Conservation (phyloP, 2,113 vertebrate species). For the Psephotus haematonotus region DNA sequence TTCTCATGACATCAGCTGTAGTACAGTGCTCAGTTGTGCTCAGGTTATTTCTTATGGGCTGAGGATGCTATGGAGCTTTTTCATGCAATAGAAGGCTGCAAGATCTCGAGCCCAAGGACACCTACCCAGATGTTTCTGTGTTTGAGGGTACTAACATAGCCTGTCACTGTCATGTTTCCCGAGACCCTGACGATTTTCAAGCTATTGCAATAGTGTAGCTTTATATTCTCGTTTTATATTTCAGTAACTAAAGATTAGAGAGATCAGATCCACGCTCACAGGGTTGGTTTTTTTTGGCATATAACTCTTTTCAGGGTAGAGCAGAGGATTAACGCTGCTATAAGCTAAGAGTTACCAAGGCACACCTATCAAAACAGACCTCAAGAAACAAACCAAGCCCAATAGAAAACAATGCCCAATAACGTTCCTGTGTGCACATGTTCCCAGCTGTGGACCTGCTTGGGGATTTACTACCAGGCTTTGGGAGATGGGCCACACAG, state of each 20-base stretch:
- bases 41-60: neutral
- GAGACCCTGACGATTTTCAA: neutral
- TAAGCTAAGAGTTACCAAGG: neutral
- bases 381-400: neutral
- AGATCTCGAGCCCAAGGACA: neutral
- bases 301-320: neutral
- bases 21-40: neutral
- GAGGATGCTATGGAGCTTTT: neutral
- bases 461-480: neutral
- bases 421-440: neutral
- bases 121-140: neutral
- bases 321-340: neutral
- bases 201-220: neutral
- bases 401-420: neutral
- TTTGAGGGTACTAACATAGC: neutral
- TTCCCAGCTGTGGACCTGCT: neutral
- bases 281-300: neutral
- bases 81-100: neutral
- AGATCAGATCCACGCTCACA: rapidly evolving
- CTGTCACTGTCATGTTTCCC: neutral
- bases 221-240: neutral
- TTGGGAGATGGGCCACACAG: neutral
- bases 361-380: neutral
- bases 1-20: neutral
- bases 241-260: neutral